These are phyloP conservation scores for Saturnia japonica DNA, from an alignment of 2,888 invertebrate species.

Conservation along the genomic window DNA sequence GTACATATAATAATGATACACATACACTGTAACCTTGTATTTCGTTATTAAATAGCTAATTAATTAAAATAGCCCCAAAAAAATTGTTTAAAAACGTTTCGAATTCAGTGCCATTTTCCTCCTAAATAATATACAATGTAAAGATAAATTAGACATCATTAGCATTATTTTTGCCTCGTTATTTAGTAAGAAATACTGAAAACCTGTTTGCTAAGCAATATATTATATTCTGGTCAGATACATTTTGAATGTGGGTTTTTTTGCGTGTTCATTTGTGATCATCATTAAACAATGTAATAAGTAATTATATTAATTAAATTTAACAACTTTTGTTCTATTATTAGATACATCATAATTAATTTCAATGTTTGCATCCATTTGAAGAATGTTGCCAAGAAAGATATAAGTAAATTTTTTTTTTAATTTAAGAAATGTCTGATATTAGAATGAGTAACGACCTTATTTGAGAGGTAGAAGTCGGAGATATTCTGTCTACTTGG, in stretches of 20 bases:
- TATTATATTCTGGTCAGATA: neutral
- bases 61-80: neutral
- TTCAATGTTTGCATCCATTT: neutral
- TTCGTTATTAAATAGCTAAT: neutral
- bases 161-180: neutral
- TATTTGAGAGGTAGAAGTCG: no score
- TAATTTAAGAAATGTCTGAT: no score
- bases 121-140: neutral
- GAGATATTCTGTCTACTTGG: no score
- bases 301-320: neutral
- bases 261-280: neutral
- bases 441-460: no score
- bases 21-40: no score
- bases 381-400: neutral
- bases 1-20: no score
- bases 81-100: neutral
- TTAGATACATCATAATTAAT: neutral
- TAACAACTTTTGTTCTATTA: neutral
- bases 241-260: neutral
- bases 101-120: neutral
- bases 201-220: neutral
- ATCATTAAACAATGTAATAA: neutral
- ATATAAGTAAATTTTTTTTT: neutral
- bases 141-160: neutral
- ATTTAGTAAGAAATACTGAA: neutral